Conservation (phyloP, 2,797 vertebrate genomes). For the Syndactyla subalaris region DNA sequence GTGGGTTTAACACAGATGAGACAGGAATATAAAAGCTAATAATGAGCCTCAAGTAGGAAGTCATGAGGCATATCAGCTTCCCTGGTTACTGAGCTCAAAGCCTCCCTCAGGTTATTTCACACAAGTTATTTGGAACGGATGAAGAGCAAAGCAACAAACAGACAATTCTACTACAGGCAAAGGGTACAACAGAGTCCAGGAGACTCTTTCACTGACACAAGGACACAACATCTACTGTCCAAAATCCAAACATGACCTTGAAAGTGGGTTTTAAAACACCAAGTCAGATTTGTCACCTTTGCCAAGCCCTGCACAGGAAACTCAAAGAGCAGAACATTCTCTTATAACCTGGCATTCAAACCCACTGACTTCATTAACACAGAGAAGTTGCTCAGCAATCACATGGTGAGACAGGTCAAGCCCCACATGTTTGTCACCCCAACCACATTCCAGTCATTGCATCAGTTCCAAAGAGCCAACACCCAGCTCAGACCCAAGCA, state of each 20-base stretch:
- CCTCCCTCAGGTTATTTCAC: background rate
- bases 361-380: background rate
- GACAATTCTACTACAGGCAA: background rate
- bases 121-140: background rate
- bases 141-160: background rate
- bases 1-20: background rate
- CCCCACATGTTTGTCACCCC: background rate
- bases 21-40: background rate
- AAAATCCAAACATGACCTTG: background rate
- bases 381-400: background rate
- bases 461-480: constrained; percentile 4
- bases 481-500: background rate
- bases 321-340: background rate
- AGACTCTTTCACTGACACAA: background rate
- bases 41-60: background rate
- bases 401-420: background rate
- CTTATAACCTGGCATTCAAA: background rate
- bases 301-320: background rate
- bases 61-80: background rate
- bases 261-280: background rate
- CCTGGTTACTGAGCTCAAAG: background rate
- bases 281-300: no score
- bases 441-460: constrained; percentile 40
- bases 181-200: background rate
- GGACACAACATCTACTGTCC: background rate